Percentiles rank a stretch among this genome's conserved stretches.
Conservation (phyloP, 2,888 invertebrate species). For the Idaea biselata region DNA sequence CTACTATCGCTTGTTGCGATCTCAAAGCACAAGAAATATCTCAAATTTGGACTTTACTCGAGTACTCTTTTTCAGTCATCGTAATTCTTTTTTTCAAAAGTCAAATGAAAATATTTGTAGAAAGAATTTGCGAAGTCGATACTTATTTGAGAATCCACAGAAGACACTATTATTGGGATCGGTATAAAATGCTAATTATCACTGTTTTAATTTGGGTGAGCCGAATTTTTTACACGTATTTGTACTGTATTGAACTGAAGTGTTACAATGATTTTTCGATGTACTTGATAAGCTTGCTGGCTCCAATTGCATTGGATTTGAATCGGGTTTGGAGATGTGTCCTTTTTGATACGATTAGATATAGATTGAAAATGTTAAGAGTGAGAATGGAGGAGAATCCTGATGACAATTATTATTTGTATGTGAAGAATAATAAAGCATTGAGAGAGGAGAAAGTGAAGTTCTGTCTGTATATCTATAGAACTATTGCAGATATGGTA, state of each 20-base stretch:
- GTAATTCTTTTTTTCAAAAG: constrained; percentile 47
- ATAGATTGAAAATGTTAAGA: constrained; percentile 54
- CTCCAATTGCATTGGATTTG: constrained; percentile 56
- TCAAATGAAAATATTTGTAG: constrained; percentile 41
- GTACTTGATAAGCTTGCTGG: constrained; percentile 48
- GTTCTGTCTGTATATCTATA: constrained; percentile 55
- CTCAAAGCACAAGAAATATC: constrained; percentile 31
- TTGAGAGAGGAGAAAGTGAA: constrained; percentile 54
- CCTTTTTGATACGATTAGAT: constrained; percentile 54
- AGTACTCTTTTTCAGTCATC: constrained; percentile 48
- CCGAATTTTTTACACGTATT: constrained; percentile 43
- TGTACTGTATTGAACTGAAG: constrained; percentile 41
- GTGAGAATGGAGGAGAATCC: constrained; percentile 53
- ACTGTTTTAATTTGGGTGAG: constrained; percentile 44
- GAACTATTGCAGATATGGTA: constrained; percentile 53
- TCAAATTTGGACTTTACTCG: constrained; percentile 54
- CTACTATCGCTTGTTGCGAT: constrained; percentile 47
- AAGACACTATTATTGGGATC: constrained; percentile 37
- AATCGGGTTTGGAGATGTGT: constrained; percentile 64
- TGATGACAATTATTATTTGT: constrained; percentile 52
- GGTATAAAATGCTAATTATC: constrained; percentile 37
- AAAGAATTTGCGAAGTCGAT: constrained; percentile 46
- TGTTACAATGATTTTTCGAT: constrained; percentile 40
- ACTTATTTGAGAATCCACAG: constrained; percentile 48
- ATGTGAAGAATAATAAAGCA: constrained; percentile 52